Evolutionary conservation across 2,888 invertebrate species (phyloP), one percentile per base, ranked within the genome.

Genomic region (Tuta absoluta): DNA sequence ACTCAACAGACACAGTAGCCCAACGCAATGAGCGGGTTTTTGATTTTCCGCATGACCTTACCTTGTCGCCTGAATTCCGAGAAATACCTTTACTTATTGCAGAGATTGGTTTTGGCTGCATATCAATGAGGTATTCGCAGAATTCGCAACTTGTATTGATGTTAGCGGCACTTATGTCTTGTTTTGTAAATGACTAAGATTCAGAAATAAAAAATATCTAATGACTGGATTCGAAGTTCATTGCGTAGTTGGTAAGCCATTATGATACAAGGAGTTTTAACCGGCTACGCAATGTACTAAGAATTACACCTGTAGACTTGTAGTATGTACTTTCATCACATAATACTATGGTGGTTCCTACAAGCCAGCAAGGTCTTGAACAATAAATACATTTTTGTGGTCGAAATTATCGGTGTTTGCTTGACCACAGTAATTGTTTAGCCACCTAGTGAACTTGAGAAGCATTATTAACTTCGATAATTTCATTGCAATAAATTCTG

Each of bases 1-100:
- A 24, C 28, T 56, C 10, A 23, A 19, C 7, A 17, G 10, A n/a
- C n/a, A 33, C 56, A 56, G 56, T 17, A n/a, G 56, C 56, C 4
- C 49, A 19, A 33, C 10, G 10, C 33, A 1, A 33, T 33, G n/a
- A 1, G 19, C 11, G 17, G n/a, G n/a, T 33, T 33, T 56, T 28
- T 33, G 28, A 33, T 56, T 56, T 56, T 33, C 56, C 56, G 56
- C 56, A 17, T 17, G 56, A 56, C 33, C 56, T 56, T 56, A 24
- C 33, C 56, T 56, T 56, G 56, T 56, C 33, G 10, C 56, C 7
- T 33, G 10, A 23, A 53, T 56, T 56, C 56, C 24, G 17, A 56
- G 56, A 56, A 56, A 2, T 17, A 33, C 33, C 33, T 33, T 33
- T 33, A 33, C 33, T 33, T 33, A 53, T 56, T 33, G 10, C 56